Percentiles rank a stretch among this genome's conserved stretches.
phyloP scores from a whole-genome alignment of 2,797 vertebrate species.

The Phalanger gymnotis region DNA sequence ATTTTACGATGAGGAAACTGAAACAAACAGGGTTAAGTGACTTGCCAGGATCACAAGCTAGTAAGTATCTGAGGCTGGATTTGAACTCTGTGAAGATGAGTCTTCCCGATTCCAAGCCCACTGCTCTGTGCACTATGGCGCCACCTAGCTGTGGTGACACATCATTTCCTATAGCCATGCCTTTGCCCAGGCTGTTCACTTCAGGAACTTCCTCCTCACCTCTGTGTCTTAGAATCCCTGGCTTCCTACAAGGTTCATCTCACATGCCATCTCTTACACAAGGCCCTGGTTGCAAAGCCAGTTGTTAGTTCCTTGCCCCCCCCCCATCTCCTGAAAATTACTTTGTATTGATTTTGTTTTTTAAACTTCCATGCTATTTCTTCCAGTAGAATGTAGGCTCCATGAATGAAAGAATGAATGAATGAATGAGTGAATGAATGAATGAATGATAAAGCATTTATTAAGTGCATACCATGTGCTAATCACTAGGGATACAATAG shows the following conservation, averaged over 20 bases:
- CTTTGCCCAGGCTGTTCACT: not conserved
- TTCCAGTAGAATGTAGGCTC: not conserved
- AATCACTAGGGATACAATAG: not conserved
- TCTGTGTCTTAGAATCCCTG: not conserved
- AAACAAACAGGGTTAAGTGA: not conserved
- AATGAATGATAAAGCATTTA: not conserved
- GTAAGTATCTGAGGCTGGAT: not conserved
- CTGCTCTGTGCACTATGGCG: not conserved
- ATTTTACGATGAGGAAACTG: not conserved
- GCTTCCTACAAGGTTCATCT: not conserved
- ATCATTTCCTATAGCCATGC: not conserved
- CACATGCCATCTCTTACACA: not conserved
- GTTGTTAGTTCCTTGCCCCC: not conserved
- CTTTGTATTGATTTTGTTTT: not conserved
- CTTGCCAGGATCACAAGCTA: not conserved
- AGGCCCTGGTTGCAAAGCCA: not conserved
- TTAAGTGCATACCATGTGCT: not conserved
- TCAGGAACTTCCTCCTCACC: not conserved
- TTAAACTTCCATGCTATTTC: not conserved
- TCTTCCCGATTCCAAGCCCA: not conserved
- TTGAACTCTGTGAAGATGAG: not conserved
- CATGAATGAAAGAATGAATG: not conserved
- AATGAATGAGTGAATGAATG: too few species aligned
- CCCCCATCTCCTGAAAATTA: not conserved
- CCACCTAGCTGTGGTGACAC: not conserved